Conservation (phyloP, 2,888 invertebrate genomes). For the Ctena decussata region DNA sequence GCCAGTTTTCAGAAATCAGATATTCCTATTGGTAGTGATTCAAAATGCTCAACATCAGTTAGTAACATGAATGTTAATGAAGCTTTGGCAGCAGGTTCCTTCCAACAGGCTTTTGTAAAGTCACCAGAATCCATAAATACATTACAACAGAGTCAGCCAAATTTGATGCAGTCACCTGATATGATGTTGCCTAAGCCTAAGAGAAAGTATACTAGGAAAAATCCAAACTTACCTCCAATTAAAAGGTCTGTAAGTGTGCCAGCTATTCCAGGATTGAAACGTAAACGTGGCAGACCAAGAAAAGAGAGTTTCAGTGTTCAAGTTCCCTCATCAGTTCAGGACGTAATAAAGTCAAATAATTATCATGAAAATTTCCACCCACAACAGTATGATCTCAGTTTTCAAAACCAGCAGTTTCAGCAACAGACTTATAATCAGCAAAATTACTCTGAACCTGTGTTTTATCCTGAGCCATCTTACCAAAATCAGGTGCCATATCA, state of each 20-base stretch:
- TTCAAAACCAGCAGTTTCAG: slow-evolving; percentile 23
- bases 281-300: slow-evolving; percentile 38
- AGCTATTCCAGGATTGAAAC: slow-evolving; percentile 27
- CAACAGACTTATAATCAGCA: background rate
- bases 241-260: slow-evolving; percentile 35
- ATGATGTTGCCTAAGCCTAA: background rate
- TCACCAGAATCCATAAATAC: background rate
- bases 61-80: background rate
- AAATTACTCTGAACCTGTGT: background rate
- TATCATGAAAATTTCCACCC: background rate
- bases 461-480: background rate
- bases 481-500: background rate
- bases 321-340: background rate
- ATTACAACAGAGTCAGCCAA: background rate
- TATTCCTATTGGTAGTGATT: background rate
- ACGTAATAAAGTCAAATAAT: background rate
- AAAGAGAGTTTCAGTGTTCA: slow-evolving; percentile 22
- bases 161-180: background rate
- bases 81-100: background rate
- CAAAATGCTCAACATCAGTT: background rate
- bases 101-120: background rate
- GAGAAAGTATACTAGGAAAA: background rate
- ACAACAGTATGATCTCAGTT: background rate
- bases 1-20: background rate
- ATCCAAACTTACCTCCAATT: slow-evolving; percentile 8